Base-by-base conservation (phyloP, 2,888 invertebrate genomes). In the Pachycephus smyrnensis region DNA sequence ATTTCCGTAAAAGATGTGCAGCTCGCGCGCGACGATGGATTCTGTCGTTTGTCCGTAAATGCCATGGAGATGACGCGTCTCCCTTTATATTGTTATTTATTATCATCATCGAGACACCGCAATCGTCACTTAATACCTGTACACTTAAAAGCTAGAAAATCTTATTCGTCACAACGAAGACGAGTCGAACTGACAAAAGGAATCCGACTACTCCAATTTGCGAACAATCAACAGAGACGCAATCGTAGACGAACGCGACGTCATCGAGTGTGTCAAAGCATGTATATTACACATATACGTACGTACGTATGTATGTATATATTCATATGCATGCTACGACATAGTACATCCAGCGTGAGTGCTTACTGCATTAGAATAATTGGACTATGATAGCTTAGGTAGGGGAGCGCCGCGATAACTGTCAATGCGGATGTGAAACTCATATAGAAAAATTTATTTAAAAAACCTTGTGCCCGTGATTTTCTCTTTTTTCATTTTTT, bases 131-230 rank as follows among this genome's bases (percentile, higher is more conserved):
- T 83, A 87, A 86, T 84, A 85, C 84, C 85, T 88, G 87, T 89
- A 90, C 90, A 88, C 86, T 88, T 88, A 88, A 80, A 85, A 88
- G 78, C 87, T 89, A 89, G 80, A 82, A 85, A 87, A 87, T 85
- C 82, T 82, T 55, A 55, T 80, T 79, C 82, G 40, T 75, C 75
- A 76, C 77, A 77, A 75, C 73, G 77, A 80, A 76, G 31, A 73
- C 74, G 36, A 73, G 23, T 35, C 36, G 36, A 23, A 35, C 76
- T 73, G 80, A 77, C 82, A 85, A 85, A 76, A 81, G 32, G 32
- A 11, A 15, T 71, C 1, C 71, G 40, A 55, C 40, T 23, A 23
- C 40, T 55, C 23, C 23, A 55, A 55, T 55, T 55, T 9, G 40
- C 40, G 40, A 55, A 55, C 40, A 55, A 55, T 55, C 40, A 55